Base-by-base conservation (phyloP, 2,113 vertebrate species). In the Brienomyrus brachyistius region DNA sequence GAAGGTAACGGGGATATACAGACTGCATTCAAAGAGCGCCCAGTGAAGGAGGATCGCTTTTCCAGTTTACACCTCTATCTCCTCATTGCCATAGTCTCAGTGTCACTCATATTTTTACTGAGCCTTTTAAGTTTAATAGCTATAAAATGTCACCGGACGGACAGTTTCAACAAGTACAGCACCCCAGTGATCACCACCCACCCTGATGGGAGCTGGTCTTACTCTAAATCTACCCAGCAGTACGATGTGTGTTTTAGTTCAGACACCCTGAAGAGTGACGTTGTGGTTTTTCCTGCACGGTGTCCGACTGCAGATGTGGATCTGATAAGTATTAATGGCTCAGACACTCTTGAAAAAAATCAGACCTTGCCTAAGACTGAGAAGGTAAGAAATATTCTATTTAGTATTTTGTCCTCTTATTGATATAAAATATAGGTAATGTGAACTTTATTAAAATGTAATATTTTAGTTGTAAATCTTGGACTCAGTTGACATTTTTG, bases 81-180 rank as follows among this genome's bases (percentile, higher is more conserved):
- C 91, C 93, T 96, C 0, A 91, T 95, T 89, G 94, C 95, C 19
- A 93, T 97, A 0, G 95, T 94, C 51, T 95, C 95, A 0, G 91
- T 97, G 94, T 97, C 96, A 2, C 93, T 93, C 88, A 93, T 96
- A 91, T 97, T 97, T 27, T 92, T 94, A 90, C 82, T 94, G 80
- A 94, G 93, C 21, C 90, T 94, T 51, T 59, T 94, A 83, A 91
- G 70, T 90, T 91, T 94, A 90, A 91, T 94, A 89, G 92, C 92
- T 45, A 90, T 94, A 50, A 92, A 89, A 89, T 94, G 94, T 27
- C 91, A 93, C 93, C 93, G 90, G 90, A 92, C 92, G 88, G 93
- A 93, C 2, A 50, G 84, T 50, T 93, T 93, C 51, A 91, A 85
- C 80, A 91, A 90, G 88, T 93, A 94, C 90, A 77, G 90, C 66